Base-by-base conservation (phyloP, 2,888 invertebrate genomes). In the Crioceris asparagi region DNA sequence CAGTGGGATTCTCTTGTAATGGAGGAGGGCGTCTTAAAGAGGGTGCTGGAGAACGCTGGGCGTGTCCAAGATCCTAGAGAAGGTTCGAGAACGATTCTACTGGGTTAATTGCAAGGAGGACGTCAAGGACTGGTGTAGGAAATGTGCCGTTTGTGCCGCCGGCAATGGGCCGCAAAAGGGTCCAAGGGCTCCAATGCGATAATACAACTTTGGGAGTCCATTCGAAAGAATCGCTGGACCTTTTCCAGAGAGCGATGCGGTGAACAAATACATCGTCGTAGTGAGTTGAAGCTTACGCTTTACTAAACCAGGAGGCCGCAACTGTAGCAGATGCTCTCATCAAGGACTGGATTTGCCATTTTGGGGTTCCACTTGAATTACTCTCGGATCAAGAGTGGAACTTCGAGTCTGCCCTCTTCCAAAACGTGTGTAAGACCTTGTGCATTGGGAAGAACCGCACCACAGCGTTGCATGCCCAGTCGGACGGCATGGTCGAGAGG, bases 341-440 rank as follows among this genome's bases (percentile, higher is more conserved):
- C 3, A 19, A 52, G 15, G 26, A 49, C 2, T 19, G 49, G 12
- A 19, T 32, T 11, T 40, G 44, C 27, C 35, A 45, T 11, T 48
- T 43, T 19, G 51, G 52, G 6, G 32, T 44, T 2, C 46, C 49
- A 2, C 11, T 37, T 12, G 43, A 45, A 10, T 10, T 44, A 10
- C 36, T 42, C 21, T 36, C 36, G 8, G 44, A 44, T 27, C 36
- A 57, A 41, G 56, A 52, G 8, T 27, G 46, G n/a, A 53, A 54
- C 34, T 58, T 54, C 25, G 47, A 16, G 52, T 53, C 35, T 57
- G 53, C 21, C 3, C n/a, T 56, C 3, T 50, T 52, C 32, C 38
- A 48, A 35, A 48, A 52, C 12, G 16, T 49, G 23, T 39, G 47
- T 19, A 19, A 40, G 8, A 19, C 46, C 10, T 17, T 55, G 11